Conservation (phyloP, 1,140 invertebrate genomes). For the Calephelis nemesis region DNA sequence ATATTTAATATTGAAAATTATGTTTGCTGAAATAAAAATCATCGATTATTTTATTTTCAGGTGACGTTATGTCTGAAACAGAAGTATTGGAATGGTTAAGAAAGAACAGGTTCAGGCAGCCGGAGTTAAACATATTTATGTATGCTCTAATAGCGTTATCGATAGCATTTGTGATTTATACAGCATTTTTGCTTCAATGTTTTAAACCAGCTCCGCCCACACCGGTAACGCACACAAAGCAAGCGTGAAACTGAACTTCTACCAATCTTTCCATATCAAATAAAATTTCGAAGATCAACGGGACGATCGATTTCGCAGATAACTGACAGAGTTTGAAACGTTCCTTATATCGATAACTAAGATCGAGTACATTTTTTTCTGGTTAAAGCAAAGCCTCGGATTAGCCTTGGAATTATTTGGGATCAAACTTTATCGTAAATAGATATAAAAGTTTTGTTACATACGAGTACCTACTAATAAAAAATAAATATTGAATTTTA, state of each 20-base stretch:
- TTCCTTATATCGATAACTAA: neutral
- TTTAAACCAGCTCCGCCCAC: conserved; percentile 84
- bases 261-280: neutral
- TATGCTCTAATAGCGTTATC: conserved; percentile 93
- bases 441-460: conserved; percentile 35
- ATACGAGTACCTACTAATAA: neutral
- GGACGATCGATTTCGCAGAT: neutral
- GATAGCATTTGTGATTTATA: conserved; percentile 93
- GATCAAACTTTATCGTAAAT: conserved; percentile 56
- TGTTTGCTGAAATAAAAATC: too few species aligned
- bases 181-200: conserved; percentile 93
- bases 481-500: conserved; percentile 9
- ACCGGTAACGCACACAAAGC: conserved; percentile 82
- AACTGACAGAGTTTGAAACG: neutral
- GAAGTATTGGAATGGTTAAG: conserved; percentile 96
- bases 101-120: conserved; percentile 95
- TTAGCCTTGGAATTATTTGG: conserved; percentile 39
- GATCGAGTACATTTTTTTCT: neutral
- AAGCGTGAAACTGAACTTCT: conserved; percentile 76
- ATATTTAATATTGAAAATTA: too few species aligned
- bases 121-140: conserved; percentile 96
- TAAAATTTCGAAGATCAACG: conserved; percentile 4
- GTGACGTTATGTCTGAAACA: conserved; percentile 89
- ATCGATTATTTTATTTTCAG: conserved; percentile 69
- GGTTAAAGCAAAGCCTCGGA: neutral